phyloP scores from a whole-genome alignment of 2,888 invertebrate species.

The Eurytoma adleriae region DNA sequence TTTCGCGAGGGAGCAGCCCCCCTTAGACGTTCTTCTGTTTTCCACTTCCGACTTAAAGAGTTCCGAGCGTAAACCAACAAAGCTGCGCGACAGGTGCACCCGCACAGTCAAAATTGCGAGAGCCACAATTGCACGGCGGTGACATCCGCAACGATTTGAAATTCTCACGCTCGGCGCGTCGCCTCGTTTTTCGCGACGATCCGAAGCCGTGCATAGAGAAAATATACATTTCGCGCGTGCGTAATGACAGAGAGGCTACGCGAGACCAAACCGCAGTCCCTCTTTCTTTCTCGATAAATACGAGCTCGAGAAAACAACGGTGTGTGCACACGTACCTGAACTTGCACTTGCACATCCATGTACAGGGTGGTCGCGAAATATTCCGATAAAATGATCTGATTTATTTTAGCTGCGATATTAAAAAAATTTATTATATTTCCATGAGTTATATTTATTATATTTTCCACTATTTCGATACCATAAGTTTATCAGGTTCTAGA shows the following conservation, averaged over 20 bases:
- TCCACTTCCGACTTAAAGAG: conserved; percentile 9
- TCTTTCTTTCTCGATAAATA: conserved; percentile 60
- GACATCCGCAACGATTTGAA: conserved; percentile 43
- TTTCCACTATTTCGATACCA: too few species aligned
- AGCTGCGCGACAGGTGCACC: conserved; percentile 45
- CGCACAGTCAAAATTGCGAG: conserved; percentile 27
- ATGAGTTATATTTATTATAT: too few species aligned
- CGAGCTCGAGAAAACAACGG: conserved; percentile 44
- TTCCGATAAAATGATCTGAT: too few species aligned
- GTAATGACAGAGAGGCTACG: conserved; percentile 65
- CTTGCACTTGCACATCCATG: neutral
- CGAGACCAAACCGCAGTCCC: conserved; percentile 69
- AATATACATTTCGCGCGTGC: conserved; percentile 56
- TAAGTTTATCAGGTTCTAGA: too few species aligned
- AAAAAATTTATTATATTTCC: too few species aligned
- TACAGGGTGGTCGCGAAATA: neutral
- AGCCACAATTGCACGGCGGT: conserved; percentile 36
- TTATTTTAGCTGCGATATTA: too few species aligned
- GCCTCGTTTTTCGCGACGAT: conserved; percentile 41
- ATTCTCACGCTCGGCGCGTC: conserved; percentile 52
- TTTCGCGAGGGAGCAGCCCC: too few species aligned
- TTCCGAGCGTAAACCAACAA: neutral
- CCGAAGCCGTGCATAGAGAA: conserved; percentile 17
- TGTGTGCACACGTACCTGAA: neutral
- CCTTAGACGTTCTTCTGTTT: neutral